Evolutionary conservation across 2,888 invertebrate species (phyloP), one percentile per base, ranked within the genome.

Genomic region (Criorhina ranunculi): DNA sequence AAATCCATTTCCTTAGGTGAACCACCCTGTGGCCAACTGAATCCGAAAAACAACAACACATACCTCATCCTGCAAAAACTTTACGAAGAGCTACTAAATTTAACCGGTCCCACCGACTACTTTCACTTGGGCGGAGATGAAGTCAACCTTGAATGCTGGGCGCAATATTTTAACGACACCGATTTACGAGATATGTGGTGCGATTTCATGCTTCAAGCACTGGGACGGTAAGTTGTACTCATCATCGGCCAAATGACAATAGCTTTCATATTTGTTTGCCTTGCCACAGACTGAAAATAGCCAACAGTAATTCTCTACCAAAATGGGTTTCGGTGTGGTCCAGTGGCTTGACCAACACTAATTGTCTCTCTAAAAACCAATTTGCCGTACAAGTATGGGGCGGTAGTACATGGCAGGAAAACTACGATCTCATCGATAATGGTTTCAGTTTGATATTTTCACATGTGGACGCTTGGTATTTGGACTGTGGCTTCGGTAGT

Each of bases 381-480:
- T 92, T 94, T 88, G 95, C 95, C 31, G 94, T 96, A 17, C 96
- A 96, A 89, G 94, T 95, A 59, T 96, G 96, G 96, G 96, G 96
- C 42, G 95, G 95, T 0, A 96, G 96, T 87, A 94, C 94, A 51
- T 97, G 97, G 96, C 94, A 95, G 1, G 96, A 96, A 89, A 96
- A 96, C 12, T 94, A 94, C 5, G 96, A 96, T 81, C 93, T 97
- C 4, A 91, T 97, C 24, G 94, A 95, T 87, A 95, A 95, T 72
- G 97, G 96, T 2, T 97, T 95, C 91, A 94, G 95, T 73, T 93
- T 96, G 62, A 95, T 97, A 72, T 92, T 97, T 75, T 96, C 96
- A 12, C 97, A 97, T 91, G 96, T 96, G 69, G 97, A 97, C 90
- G 96, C 96, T 4, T 96, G 96, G 96, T 97, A 97, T 91, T 93